A percentile compares a stretch with the other conserved stretches of the same genome.
Conservation (phyloP, 1,140 invertebrate genomes). For the Coboldia fuscipes region DNA sequence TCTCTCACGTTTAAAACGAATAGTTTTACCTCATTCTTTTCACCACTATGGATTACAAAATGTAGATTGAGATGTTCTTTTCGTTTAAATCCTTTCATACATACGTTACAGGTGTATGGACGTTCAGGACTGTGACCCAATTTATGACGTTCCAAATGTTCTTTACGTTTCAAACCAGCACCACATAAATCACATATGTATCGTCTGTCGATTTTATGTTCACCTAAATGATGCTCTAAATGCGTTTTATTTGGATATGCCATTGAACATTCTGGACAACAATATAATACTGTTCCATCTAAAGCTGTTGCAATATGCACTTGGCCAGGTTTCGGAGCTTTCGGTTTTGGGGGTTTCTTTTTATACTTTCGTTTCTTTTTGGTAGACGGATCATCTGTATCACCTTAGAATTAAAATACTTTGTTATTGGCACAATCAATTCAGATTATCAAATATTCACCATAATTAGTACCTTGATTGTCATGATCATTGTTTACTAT, state of each 20-base stretch:
- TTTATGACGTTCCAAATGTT: slow-evolving; percentile 58
- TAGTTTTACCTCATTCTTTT: slow-evolving; percentile 50
- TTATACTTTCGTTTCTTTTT: slow-evolving; percentile 47
- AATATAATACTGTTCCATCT: slow-evolving; percentile 48
- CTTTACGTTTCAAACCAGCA: slow-evolving; percentile 44
- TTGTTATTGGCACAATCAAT: no score
- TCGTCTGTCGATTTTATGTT: slow-evolving; percentile 40
- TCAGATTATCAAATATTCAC: no score
- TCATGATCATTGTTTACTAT: no score
- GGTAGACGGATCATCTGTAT: no score
- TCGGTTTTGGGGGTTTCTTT: slow-evolving; percentile 52
- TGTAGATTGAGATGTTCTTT: slow-evolving; percentile 62
- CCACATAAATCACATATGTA: slow-evolving; percentile 35
- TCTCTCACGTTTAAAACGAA: background rate
- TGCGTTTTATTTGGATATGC: slow-evolving; percentile 54
- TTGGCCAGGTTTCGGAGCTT: slow-evolving; percentile 44
- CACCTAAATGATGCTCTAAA: slow-evolving; percentile 48
- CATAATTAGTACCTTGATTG: no score
- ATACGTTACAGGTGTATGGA: slow-evolving; percentile 52
- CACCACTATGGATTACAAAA: slow-evolving; percentile 57
- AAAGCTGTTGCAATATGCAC: slow-evolving; percentile 46
- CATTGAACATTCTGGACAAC: slow-evolving; percentile 61
- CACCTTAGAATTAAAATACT: no score
- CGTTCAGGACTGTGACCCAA: slow-evolving; percentile 56
- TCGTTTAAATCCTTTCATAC: slow-evolving; percentile 55